Evolutionary conservation across 30 jellyfish, hydroid and myxozoan species (phyloP).

Genomic region (Pelagia noctiluca): DNA sequence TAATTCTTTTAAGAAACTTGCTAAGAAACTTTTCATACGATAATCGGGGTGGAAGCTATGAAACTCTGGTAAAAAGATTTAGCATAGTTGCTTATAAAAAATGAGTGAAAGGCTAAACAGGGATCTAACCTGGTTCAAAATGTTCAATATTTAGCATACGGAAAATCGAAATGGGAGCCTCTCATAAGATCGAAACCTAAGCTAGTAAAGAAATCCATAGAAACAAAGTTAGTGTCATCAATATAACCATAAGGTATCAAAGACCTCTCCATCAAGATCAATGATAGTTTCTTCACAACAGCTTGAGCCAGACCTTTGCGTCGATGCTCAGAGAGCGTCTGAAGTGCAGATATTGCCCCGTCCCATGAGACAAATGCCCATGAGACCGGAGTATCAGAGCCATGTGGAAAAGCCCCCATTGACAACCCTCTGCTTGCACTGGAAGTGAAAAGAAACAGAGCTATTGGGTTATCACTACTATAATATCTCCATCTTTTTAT

Average conservation of each 20-base stretch:
- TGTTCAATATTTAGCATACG: too few relatives aligned
- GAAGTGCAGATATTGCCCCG: background rate
- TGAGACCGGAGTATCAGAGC: background rate
- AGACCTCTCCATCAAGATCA: background rate
- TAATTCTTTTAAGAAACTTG: too few relatives aligned
- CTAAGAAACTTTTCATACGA: too few relatives aligned
- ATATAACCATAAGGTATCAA: background rate
- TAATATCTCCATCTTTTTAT: background rate
- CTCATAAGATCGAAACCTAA: background rate
- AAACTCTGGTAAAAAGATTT: too few relatives aligned
- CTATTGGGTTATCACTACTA: background rate
- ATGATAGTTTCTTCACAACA: background rate
- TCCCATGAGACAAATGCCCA: background rate
- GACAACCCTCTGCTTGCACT: background rate
- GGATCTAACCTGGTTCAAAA: too few relatives aligned
- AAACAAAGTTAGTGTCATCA: background rate
- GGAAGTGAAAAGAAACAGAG: background rate
- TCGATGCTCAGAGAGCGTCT: background rate
- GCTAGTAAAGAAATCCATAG: background rate
- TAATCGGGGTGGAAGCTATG: too few relatives aligned
- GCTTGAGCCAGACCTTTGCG: background rate
- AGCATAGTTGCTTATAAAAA: too few relatives aligned
- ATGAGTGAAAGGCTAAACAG: too few relatives aligned
- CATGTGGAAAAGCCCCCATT: background rate
- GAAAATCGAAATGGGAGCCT: too few relatives aligned